Base-by-base conservation (phyloP, 37 sponge, comb jelly and placozoan species). In the Oscarella lobularis region DNA sequence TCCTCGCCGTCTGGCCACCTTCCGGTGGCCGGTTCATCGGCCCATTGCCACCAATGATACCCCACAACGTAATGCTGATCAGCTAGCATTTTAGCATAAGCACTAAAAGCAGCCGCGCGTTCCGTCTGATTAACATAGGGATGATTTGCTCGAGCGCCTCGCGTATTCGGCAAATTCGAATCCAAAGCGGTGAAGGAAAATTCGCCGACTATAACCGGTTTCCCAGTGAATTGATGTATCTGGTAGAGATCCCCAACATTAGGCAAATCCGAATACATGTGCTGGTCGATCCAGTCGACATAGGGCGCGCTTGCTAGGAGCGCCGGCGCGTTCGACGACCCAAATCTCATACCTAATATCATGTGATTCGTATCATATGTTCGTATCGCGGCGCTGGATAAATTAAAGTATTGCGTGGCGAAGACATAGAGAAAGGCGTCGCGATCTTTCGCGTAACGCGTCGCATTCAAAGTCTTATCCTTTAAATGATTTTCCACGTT, bases 21-120 rank as follows among this genome's bases (percentile, higher is more conserved):
- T 48, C 60, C 60, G 20, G 60, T 48, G 9, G 60, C 60, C 20
- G 60, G 60, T 20, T 48, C 60, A 48, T 48, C 60, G 20, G 60
- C 60, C 60, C 60, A 48, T 20, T 48, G 60, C 60, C 60, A 48
- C 60, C 60, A 48, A 20, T 48, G 60, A 48, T 48, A 48, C 20
- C 60, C 60, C 60, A 48, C 60, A 48, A 48, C 20, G 20, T 27
- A 48, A 27, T 48, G 9, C 14, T 9, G 14, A 27, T 48, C 20
- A 27, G 60, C 60, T 48, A 48, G 20, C 60, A 27, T 20, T 27
- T 9, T 48, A 20, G 20, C 60, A 48, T 27, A 48, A 27, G 9
- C 20, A 27, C 14, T 48, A 20, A 48, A 48, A 9, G 20, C 14
- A 48, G 60, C 9, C 9, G 60, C 60, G 9, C 60, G 9, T 48